These are phyloP conservation scores for Vanacampus margaritifer DNA, from an alignment of 2,113 vertebrate genomes.

Conservation along the genomic window DNA sequence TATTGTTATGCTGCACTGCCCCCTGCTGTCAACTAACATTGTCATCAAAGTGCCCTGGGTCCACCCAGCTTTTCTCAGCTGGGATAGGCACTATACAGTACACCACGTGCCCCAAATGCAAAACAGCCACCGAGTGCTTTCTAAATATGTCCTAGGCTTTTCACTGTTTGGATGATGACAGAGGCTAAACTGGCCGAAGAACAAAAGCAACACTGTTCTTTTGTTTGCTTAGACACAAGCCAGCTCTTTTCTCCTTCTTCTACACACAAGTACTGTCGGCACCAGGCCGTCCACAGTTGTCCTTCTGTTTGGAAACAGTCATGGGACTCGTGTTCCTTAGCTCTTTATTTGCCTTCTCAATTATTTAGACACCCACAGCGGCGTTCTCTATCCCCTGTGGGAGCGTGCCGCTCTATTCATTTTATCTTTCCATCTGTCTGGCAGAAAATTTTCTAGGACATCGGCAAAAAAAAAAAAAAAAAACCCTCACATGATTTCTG, in stretches of 20 bases:
- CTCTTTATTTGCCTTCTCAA: conserved; percentile 14
- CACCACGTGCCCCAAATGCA: neutral
- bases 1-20: too few relatives aligned
- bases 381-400: conserved; percentile 1
- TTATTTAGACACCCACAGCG: conserved; percentile 13
- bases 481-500: neutral
- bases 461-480: conserved; percentile 7
- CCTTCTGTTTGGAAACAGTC: conserved; percentile 57
- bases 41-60: neutral
- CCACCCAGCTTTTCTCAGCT: neutral
- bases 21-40: too few relatives aligned
- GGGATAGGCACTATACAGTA: neutral
- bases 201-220: conserved; percentile 57
- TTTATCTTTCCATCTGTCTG: conserved; percentile 1
- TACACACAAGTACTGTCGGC: conserved; percentile 49
- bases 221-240: conserved; percentile 52
- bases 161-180: conserved; percentile 37
- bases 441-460: conserved; percentile 4
- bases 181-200: conserved; percentile 23
- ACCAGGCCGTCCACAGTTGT: conserved; percentile 58
- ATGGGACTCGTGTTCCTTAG: conserved; percentile 43
- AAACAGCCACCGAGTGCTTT: neutral
- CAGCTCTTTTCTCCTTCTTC: conserved; percentile 25
- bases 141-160: conserved; percentile 20
- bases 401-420: neutral